Evolutionary conservation across 2,888 invertebrate species (phyloP), one percentile per base, ranked within the genome.

Genomic region (Drosophila multiciliata): DNA sequence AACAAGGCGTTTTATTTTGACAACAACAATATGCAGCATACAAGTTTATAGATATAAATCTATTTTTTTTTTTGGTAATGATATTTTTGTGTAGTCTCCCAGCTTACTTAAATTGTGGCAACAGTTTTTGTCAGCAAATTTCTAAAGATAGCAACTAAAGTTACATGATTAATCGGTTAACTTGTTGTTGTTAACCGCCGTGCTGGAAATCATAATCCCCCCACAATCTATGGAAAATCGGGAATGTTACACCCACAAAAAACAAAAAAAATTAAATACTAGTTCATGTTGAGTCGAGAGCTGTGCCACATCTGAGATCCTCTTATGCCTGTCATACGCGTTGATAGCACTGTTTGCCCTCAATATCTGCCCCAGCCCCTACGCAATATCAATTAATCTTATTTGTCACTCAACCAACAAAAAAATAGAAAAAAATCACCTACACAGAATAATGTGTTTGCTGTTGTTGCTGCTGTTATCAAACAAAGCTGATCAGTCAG

Each of bases 401-500:
- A 87, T 87, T 90, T 87, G 87, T 87, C 87, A 87, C 78, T 89
- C 89, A 87, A 75, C 76, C 74, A 75, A 80, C 84, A 40, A 61
- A 62, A 49, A 60, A 45, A 52, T 15, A 35, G 20, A 73, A 57
- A 58, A 45, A 55, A 54, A 26, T 53, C 78, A 55, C 78, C 73
- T 61, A 66, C 73, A 58, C 15, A 29, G 20, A 48, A 48, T 45
- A 17, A 64, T 29, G 49, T 42, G 38, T 61, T 42, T 17, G 20
- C 15, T 65, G 62, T 48, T 68, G 67, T 38, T 60, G 68, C 29
- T 67, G 71, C 62, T 85, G 90, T 86, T 90, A 90, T 85, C 85
- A 85, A 88, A 89, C 90, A 85, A 89, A 83, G 85, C 90, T 89
- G 90, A 85, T 85, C 85, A 85, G 90, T 89, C 85, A 85, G 90